phyloP scores from a whole-genome alignment of 2,113 vertebrate genomes.

The Chroicocephalus ridibundus region DNA sequence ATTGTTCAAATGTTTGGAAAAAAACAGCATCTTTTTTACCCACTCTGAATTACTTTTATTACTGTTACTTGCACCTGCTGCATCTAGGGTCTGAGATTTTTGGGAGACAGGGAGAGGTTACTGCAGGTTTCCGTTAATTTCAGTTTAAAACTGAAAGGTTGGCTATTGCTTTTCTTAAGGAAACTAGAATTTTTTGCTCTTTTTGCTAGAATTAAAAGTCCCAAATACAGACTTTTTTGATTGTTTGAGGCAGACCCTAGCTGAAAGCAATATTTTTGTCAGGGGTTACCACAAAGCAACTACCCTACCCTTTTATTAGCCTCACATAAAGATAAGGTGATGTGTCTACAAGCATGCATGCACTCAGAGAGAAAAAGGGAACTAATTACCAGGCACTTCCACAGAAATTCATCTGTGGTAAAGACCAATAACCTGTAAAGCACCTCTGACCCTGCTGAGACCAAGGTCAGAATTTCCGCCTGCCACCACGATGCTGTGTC shows the following conservation, averaged over 20 bases:
- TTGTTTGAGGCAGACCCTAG: not conserved
- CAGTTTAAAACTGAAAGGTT: not conserved
- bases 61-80: not conserved
- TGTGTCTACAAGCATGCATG: not conserved
- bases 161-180: not conserved
- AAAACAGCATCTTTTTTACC: not conserved
- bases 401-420: not conserved
- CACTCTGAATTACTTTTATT: not conserved
- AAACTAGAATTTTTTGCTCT: not conserved
- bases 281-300: not conserved
- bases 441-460: not conserved
- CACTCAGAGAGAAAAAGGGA: not conserved
- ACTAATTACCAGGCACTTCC: not conserved
- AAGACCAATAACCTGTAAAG: not conserved
- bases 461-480: not conserved
- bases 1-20: not conserved
- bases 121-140: not conserved
- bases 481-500: rapidly evolving
- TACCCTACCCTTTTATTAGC: not conserved
- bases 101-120: not conserved
- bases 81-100: not conserved
- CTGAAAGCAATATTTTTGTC: not conserved
- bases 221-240: not conserved
- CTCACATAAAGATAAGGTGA: not conserved
- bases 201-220: not conserved